phyloP scores from a whole-genome alignment of 2,113 vertebrate genomes.

The Phalacrocorax carbo region DNA sequence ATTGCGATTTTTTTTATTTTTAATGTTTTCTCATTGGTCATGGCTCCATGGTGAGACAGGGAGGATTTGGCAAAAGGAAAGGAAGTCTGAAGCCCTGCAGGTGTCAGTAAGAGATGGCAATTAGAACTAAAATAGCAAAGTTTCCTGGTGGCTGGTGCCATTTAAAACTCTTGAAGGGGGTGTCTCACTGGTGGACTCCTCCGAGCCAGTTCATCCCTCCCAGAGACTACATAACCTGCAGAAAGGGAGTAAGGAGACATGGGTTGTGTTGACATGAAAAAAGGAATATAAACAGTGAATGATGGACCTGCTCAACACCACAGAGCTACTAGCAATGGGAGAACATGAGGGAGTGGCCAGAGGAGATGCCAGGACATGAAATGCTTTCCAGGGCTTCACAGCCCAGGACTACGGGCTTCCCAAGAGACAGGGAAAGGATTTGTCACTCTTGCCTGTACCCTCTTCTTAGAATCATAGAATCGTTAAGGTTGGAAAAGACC shows the following conservation, averaged over 20 bases:
- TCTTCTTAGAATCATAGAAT: not conserved
- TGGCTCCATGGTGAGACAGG: not conserved
- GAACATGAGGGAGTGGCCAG: accelerated
- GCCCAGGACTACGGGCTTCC: not conserved
- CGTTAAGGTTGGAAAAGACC: too few relatives aligned
- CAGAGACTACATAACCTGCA: not conserved
- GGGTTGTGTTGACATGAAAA: not conserved
- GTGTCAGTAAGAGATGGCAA: not conserved
- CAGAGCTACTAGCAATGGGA: not conserved
- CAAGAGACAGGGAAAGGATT: not conserved
- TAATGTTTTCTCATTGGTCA: not conserved
- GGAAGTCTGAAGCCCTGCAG: not conserved
- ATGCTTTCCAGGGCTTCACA: not conserved
- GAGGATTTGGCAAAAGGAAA: not conserved
- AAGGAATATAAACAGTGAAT: not conserved
- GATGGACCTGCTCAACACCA: not conserved
- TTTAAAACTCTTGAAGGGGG: not conserved
- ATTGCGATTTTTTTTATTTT: not conserved
- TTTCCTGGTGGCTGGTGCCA: not conserved
- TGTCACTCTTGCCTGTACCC: not conserved
- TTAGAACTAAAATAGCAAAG: not conserved
- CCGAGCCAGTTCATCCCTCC: not conserved
- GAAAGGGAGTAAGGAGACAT: not conserved
- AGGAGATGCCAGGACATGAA: not conserved
- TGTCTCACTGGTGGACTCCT: not conserved